Base-by-base conservation (phyloP, 2,888 invertebrate species). In the Zaprionus lineosus region DNA sequence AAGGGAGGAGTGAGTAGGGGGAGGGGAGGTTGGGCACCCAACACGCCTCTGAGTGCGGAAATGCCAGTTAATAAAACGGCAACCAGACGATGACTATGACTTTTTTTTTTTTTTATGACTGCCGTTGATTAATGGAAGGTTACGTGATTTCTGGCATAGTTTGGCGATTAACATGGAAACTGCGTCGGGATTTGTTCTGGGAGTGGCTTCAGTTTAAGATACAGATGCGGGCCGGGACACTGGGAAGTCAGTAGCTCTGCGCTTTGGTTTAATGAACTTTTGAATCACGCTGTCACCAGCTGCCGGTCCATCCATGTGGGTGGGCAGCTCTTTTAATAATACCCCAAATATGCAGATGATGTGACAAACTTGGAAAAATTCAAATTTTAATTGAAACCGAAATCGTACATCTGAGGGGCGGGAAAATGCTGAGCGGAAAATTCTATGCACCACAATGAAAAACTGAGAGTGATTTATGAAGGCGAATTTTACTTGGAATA, bases 61-160 rank as follows among this genome's bases (percentile, higher is more conserved):
- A 73, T 71, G 78, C 56, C 74, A 74, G 81, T 83, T 79, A 79
- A 74, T 64, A 66, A 8, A 64, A 62, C 58, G 47, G 29, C 51
- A 36, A 37, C 47, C 37, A 21, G 46, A 53, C 50, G 48, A 56
- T 53, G 61, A 72, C 61, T 71, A 50, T 50, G 48, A 44, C 44
- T 59, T 48, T 14, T 11, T 24, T 12, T 8, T 40, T 59, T 72
- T 76, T 79, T 73, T 83, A 73, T 56, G 65, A 71, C 33, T 74
- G 9, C 14, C 43, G 43, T 68, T 84, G 81, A 84, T 81, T 81
- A 81, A 81, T 81, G 82, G 46, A 63, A 51, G 60, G 78, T 78
- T 78, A 71, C 73, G 81, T 84, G 83, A 78, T 82, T 78, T 70
- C 75, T 73, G 83, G 61, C 83, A 78, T 65, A 78, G 82, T 78